Base-by-base conservation (phyloP, 2,888 invertebrate genomes). In the Axea sp. region DNA sequence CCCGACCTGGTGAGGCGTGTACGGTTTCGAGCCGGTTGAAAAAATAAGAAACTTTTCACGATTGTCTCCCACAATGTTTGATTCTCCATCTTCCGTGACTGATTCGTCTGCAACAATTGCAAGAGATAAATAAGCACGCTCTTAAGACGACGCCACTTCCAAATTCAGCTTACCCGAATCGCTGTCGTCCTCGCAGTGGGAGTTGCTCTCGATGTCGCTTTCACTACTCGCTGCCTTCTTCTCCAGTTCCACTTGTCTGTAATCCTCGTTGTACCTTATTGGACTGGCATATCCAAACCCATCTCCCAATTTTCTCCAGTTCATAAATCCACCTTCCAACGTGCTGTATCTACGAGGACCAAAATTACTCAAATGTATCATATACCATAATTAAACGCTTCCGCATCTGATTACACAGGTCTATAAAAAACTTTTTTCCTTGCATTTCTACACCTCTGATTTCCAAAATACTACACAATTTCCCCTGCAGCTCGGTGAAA, bases 1-100 rank as follows among this genome's bases (percentile, higher is more conserved):
- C 26, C 93, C 94, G 76, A 96, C 92, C 88, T 95, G 94, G 89
- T 96, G 96, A 0, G 95, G 95, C 0, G 94, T 94, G 81, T 94
- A 95, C 0, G 95, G 95, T 85, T 93, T 92, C 2, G 92, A 92
- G 0, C 95, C 95, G 14, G 93, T 94, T 0, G 95, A 94, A 85
- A 95, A 96, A 76, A 96, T 95, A 12, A 96, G 89, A 86, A 92
- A 92, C 83, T 94, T 95, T 78, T 92, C 92, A 69, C 90, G 89
- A 77, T 90, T 89, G 67, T 90, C 90, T 35, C 89, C 88, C 47
- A 89, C 83, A 64, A 90, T 90, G 26, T 89, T 89, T 8, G 82
- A 81, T 26, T 88, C 87, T 64, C 84, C 83, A 24, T 81, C 84
- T 57, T 85, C 83, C 1, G 78, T 81, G 2, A 77, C 71, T 11